A percentile compares a stretch with the other conserved stretches of the same genome.
Evolutionary conservation across 1,140 invertebrate species (phyloP).

Genomic region (Teleopsis dalmanni): DNA sequence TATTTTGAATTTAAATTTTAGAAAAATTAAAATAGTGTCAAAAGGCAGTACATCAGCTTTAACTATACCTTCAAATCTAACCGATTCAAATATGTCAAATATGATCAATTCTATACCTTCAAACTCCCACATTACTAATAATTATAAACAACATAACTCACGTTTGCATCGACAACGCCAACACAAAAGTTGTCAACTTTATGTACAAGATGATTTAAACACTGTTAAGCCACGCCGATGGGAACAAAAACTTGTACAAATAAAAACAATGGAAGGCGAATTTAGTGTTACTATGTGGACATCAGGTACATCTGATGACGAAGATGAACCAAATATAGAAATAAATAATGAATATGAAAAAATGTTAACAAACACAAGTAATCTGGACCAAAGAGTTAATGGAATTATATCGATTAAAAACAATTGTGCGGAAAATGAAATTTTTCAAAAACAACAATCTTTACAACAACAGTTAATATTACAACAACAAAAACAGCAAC

Average conservation of each 20-base stretch:
- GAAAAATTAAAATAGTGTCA: too few relatives aligned
- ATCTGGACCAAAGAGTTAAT: too few relatives aligned
- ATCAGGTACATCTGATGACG: slow-evolving; percentile 84
- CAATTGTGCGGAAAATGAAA: neutral
- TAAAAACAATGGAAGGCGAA: slow-evolving; percentile 95
- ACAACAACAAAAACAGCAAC: slow-evolving; percentile 5
- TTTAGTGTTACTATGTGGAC: slow-evolving; percentile 99
- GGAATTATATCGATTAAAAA: neutral
- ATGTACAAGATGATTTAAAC: neutral
- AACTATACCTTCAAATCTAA: neutral
- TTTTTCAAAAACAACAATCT: slow-evolving; percentile 2
- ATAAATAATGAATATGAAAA: slow-evolving; percentile 92
- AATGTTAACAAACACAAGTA: too few relatives aligned
- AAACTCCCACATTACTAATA: neutral
- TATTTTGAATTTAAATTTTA: too few relatives aligned
- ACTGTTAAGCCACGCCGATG: slow-evolving; percentile 65
- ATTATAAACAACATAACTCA: too few relatives aligned
- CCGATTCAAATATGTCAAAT: neutral
- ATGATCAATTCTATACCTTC: neutral
- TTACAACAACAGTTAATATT: slow-evolving; percentile 3
- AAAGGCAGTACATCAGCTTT: neutral
- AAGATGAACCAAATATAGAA: slow-evolving; percentile 80
- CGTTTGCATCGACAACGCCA: neutral
- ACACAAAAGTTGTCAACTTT: neutral
- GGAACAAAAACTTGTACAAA: slow-evolving; percentile 98